Evolutionary conservation across 2,888 invertebrate genomes (phyloP), one percentile per base, ranked within the genome.

Genomic region (Ommatoiulus sabulosus): DNA sequence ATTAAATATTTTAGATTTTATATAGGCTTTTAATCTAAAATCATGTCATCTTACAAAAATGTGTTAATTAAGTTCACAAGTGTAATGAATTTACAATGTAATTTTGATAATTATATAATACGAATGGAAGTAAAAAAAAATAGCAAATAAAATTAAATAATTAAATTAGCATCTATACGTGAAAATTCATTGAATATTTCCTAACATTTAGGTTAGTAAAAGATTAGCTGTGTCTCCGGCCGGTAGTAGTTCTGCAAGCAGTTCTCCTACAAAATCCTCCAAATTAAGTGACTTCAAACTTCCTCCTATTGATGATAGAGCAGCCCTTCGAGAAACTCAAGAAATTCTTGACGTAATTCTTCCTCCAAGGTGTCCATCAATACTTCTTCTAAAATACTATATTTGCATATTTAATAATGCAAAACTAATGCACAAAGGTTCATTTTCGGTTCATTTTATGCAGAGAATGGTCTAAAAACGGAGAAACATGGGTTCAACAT

Each of bases 261-360:
- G 52, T 85, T 84, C 84, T 46, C 80, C 80, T 44, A 46, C 88
- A 46, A 46, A 88, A 63, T 84, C 88, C 2, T 15, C 24, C 17
- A 46, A 84, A 63, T 84, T 46, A 20, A 15, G 12, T 20, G 43
- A 57, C 12, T 5, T n/a, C 5, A 46, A 43, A 86, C 44, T 63
- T 44, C 44, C 44, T 46, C 57, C 89, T 15, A 43, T 72, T 3
- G 86, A 80, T 43, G 87, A 72, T 17, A 20, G 20, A 44, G 44
- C 88, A 44, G 44, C 88, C 52, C 91, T 92, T n/a, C 93, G 93
- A 90, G 98, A 98, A 93, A 97, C 97, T 15, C 97, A 97, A 92
- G 98, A 98, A 93, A 97, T 98, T 91, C 93, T 99, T 1, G 98
- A 98, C 93, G 96, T 96, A 20, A 98, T 98, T 91, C 93, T 98